Conservation (phyloP, 2,797 vertebrate genomes). For the Enteromius unitaeniatus region DNA sequence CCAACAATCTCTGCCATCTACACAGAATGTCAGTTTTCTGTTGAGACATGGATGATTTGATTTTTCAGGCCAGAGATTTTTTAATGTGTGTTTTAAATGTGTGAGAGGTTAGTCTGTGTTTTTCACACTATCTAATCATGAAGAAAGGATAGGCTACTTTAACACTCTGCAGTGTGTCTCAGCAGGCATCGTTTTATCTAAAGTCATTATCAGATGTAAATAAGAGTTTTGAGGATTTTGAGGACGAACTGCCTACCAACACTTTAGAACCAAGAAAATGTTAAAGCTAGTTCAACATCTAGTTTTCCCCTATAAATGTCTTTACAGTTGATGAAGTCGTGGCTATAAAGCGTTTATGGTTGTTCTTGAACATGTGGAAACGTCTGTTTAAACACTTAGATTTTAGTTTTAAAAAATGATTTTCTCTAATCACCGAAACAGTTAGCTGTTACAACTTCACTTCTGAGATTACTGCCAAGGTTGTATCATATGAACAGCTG, state of each 20-base stretch:
- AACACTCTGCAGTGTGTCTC: neutral
- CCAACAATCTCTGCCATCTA: constrained; percentile 23
- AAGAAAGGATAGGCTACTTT: neutral
- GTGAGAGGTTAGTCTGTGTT: neutral
- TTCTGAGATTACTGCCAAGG: constrained; percentile 26
- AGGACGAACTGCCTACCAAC: neutral
- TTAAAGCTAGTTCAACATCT: neutral
- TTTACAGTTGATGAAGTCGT: neutral
- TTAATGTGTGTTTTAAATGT: constrained; percentile 1
- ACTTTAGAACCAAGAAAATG: neutral
- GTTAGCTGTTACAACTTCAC: constrained; percentile 44
- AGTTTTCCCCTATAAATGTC: neutral
- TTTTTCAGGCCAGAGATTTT: neutral
- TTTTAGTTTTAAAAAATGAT: constrained; percentile 4
- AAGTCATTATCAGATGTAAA: constrained; percentile 11
- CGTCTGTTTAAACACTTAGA: constrained; percentile 31
- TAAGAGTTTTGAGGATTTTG: neutral
- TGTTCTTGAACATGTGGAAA: constrained; percentile 7
- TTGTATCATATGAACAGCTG: constrained; percentile 36
- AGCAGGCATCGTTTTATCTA: constrained; percentile 4
- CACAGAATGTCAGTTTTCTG: constrained; percentile 16
- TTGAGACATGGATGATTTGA: neutral
- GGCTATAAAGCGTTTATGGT: neutral
- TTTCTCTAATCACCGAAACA: constrained; percentile 29
- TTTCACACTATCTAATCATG: neutral